Evolutionary conservation across 2,888 invertebrate genomes (phyloP), one percentile per base, ranked within the genome.

Genomic region (Bombylius major): DNA sequence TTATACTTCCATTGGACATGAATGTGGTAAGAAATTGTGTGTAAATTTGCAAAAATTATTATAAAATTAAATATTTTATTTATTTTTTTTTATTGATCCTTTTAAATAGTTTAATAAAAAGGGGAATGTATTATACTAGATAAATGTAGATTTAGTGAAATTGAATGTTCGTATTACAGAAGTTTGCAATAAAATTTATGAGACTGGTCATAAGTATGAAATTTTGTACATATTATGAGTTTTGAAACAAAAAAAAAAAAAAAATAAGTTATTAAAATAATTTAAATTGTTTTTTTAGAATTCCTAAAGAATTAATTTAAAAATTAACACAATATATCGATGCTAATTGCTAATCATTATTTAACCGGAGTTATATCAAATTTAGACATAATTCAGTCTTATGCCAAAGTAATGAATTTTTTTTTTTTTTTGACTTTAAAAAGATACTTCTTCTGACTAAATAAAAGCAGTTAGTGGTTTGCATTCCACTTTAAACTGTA

Each of bases 281-380:
- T n/a, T n/a, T n/a, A n/a, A n/a, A n/a, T n/a, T n/a, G n/a, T n/a
- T 11, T 14, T 76, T 78, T 51, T 73, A 90, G 90, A 56, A 82
- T 94, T 51, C 79, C 94, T 51, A 79, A 80, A 55, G 79, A 84
- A 56, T 74, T 92, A 54, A 70, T 94, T 13, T 78, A 78, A 59
- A 80, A 82, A 54, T 75, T 94, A 31, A 80, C 87, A 47, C 79
- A 82, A 23, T 79, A 86, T 60, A 82, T 91, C 67, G 80, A 83
- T 5, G 83, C 86, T n/a, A n/a, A n/a, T n/a, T n/a, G n/a, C n/a
- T 60, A 78, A 94, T 42, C 91, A 91, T 72, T 82, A 83, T 63
- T 73, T 95, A 32, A 87, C 89, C 63, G 92, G 92, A 67, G 80
- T 84, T 58, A 79, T 94, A 14, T 84, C 89, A 1, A 85, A 85